Percentiles rank a stretch among this genome's conserved stretches.
Conservation (phyloP, 2,113 vertebrate species). For the Malaclemys terrapin region DNA sequence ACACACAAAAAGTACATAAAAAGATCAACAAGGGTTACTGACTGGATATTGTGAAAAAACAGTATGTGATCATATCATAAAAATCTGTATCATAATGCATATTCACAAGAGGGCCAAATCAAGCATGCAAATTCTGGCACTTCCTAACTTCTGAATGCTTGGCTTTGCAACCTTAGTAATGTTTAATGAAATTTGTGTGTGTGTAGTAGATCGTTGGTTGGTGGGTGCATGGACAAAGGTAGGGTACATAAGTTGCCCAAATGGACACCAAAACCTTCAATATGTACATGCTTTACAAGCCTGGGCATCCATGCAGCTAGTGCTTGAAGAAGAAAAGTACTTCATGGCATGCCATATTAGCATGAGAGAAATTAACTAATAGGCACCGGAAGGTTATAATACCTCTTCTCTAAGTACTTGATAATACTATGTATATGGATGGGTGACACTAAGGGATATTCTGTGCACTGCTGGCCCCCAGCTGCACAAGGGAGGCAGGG, state of each 20-base stretch:
- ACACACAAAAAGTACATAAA: too few relatives aligned
- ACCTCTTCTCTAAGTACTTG: background rate
- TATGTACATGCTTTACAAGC: background rate
- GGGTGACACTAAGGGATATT: background rate
- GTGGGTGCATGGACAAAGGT: background rate
- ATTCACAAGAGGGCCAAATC: background rate
- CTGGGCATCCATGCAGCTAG: background rate
- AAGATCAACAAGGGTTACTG: too few relatives aligned
- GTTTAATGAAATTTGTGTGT: background rate
- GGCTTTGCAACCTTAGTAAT: background rate
- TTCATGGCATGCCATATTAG: background rate
- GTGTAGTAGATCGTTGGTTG: background rate
- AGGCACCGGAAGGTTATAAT: fast-evolving
- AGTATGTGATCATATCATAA: too few relatives aligned
- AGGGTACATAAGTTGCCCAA: background rate
- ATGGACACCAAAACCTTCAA: background rate
- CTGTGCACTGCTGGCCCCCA: fast-evolving
- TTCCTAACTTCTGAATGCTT: background rate
- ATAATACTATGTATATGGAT: background rate
- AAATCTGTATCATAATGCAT: too few relatives aligned
- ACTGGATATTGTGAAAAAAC: too few relatives aligned
- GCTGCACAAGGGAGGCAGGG: background rate
- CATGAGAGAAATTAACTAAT: background rate
- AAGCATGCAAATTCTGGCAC: fast-evolving
- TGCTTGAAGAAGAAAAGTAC: background rate